Conservation (phyloP, 2,113 vertebrate species). For the Nanorana parkeri region DNA sequence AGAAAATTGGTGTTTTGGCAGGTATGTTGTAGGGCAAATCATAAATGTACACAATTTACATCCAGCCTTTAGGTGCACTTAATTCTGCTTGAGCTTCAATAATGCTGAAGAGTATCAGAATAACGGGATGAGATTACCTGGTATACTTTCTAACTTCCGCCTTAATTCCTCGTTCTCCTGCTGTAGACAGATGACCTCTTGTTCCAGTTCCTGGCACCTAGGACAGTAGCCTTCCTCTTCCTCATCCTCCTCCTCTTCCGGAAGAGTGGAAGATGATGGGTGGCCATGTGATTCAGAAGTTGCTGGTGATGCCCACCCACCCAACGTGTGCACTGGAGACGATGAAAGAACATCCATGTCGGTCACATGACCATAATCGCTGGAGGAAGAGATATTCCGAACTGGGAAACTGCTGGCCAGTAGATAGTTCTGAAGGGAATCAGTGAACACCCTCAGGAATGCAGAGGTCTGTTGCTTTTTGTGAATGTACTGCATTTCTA, state of each 20-base stretch:
- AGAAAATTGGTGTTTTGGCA: too few species aligned
- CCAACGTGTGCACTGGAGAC: slow-evolving; percentile 85
- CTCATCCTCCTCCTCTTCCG: slow-evolving; percentile 87
- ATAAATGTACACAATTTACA: too few species aligned
- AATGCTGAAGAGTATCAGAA: too few species aligned
- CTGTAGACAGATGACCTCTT: slow-evolving; percentile 95
- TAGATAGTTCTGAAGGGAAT: slow-evolving; percentile 96
- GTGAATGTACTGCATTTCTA: slow-evolving; percentile 86
- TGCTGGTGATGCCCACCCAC: slow-evolving; percentile 93
- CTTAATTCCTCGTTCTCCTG: slow-evolving; percentile 97
- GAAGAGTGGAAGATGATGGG: slow-evolving; percentile 93
- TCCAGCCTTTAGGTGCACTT: too few species aligned
- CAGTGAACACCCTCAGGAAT: slow-evolving; percentile 93
- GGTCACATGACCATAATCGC: slow-evolving; percentile 79
- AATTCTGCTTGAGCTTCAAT: too few species aligned
- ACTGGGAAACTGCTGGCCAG: slow-evolving; percentile 83
- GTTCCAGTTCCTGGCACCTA: slow-evolving; percentile 93
- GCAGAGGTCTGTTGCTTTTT: slow-evolving; percentile 94
- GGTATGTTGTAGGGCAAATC: too few species aligned
- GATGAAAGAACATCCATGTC: slow-evolving; percentile 83
- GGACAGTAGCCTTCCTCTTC: slow-evolving; percentile 91
- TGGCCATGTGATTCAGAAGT: slow-evolving; percentile 96
- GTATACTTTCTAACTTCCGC: slow-evolving; percentile 90
- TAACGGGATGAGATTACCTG: slow-evolving; percentile 80
- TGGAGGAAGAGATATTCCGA: slow-evolving; percentile 74